These are phyloP conservation scores for Poecilia latipinna DNA, from an alignment of 2,113 vertebrate genomes.

Conservation along the genomic window DNA sequence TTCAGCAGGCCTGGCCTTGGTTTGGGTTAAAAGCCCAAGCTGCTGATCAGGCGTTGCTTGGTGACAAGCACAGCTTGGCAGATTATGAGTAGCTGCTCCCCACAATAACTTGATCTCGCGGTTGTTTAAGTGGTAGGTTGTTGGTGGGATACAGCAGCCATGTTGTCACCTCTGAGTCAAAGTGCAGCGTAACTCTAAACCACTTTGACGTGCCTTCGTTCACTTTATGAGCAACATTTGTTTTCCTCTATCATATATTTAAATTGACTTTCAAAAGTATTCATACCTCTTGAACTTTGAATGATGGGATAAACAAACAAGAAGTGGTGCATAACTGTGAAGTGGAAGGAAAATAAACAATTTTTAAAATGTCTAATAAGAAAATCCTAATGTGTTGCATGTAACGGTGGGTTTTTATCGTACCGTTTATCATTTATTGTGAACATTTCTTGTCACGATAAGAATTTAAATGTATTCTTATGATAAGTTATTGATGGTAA, in stretches of 20 bases:
- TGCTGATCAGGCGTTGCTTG: constrained; percentile 11
- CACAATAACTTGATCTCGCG: constrained; percentile 12
- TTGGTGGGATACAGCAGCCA: not conserved
- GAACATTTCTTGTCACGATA: no score
- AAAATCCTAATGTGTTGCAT: no score
- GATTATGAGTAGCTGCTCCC: constrained; percentile 20
- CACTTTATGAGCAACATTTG: not conserved
- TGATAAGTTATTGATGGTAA: no score
- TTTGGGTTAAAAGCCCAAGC: not conserved
- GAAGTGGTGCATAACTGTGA: not conserved
- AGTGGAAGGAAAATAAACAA: no score
- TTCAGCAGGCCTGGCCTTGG: constrained; percentile 5
- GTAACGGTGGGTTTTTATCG: no score
- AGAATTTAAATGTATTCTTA: no score
- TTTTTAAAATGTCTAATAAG: no score
- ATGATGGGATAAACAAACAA: not conserved
- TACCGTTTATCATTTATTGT: no score
- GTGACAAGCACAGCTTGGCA: constrained; percentile 29
- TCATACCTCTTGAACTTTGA: not conserved
- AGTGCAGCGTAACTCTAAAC: not conserved
- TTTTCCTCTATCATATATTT: not conserved
- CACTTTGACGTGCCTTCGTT: not conserved
- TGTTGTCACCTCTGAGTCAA: not conserved
- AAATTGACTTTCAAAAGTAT: not conserved
- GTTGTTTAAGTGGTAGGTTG: constrained; percentile 4